These are phyloP conservation scores for Embidobia sp. DNA, from an alignment of 2,888 invertebrate genomes.

Conservation along the genomic window DNA sequence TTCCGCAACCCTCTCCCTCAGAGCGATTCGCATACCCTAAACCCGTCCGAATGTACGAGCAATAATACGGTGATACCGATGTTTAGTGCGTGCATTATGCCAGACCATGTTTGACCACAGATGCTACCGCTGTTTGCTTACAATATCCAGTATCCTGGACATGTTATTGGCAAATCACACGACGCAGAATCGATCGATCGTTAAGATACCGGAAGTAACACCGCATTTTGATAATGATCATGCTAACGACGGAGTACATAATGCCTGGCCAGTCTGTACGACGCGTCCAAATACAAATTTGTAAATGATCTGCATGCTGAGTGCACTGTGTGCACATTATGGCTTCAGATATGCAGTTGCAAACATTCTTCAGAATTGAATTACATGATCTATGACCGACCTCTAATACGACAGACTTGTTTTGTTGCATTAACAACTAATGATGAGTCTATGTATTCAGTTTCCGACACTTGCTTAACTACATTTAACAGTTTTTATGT, in stretches of 20 bases:
- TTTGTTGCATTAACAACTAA: too few species aligned
- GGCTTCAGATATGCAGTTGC: not conserved
- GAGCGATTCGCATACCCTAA: constrained; percentile 63
- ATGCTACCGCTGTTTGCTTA: constrained; percentile 70
- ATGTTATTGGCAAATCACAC: constrained; percentile 66
- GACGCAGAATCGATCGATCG: constrained; percentile 74
- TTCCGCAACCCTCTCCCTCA: constrained; percentile 46
- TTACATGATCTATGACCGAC: not conserved
- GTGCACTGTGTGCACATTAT: constrained; percentile 8
- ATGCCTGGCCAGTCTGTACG: constrained; percentile 12
- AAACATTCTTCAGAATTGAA: constrained; percentile 1
- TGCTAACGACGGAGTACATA: constrained; percentile 53
- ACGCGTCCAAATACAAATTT: constrained; percentile 40
- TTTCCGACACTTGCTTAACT: too few species aligned
- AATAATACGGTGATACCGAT: constrained; percentile 75
- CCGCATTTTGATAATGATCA: constrained; percentile 68
- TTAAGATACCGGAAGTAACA: constrained; percentile 76
- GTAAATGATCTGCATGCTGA: constrained; percentile 31
- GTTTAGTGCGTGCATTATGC: constrained; percentile 73
- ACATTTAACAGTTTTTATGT: too few species aligned
- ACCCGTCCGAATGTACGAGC: constrained; percentile 66
- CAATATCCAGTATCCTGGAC: constrained; percentile 62
- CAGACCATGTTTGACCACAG: constrained; percentile 74
- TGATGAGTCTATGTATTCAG: too few species aligned
- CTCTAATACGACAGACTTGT: too few species aligned